A percentile compares a stretch with the other conserved stretches of the same genome.
These are phyloP conservation scores for Drosophila tristis DNA, from an alignment of 1,140 invertebrate species.

Conservation along the genomic window DNA sequence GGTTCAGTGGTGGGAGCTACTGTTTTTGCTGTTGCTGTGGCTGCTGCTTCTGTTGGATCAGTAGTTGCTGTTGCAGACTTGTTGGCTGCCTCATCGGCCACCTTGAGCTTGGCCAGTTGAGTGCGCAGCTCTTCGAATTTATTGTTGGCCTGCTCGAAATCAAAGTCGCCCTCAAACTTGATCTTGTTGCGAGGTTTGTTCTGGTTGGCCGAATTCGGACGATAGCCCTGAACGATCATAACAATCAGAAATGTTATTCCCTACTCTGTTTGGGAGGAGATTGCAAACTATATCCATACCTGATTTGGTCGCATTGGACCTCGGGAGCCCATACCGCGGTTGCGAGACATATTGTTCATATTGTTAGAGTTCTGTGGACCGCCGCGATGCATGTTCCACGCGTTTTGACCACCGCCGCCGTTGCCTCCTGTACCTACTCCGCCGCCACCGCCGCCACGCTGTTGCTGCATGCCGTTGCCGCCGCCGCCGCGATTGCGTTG, in stretches of 20 bases:
- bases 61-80: slow-evolving; percentile 35
- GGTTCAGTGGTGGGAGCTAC: slow-evolving; percentile 81
- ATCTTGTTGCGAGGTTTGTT: slow-evolving; percentile 75
- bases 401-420: slow-evolving; percentile 43
- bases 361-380: slow-evolving; percentile 69
- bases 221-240: slow-evolving; percentile 60
- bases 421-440: slow-evolving; percentile 40
- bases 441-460: slow-evolving; percentile 28
- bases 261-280: neutral
- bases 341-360: slow-evolving; percentile 69
- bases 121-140: slow-evolving; percentile 96
- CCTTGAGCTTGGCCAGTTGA: slow-evolving; percentile 93
- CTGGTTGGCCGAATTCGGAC: slow-evolving; percentile 71
- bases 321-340: slow-evolving; percentile 66
- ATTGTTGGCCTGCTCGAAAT: slow-evolving; percentile 98
- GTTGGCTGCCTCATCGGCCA: slow-evolving; percentile 87
- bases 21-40: slow-evolving; percentile 50
- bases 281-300: slow-evolving; percentile 29
- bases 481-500: slow-evolving; percentile 67
- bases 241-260: neutral
- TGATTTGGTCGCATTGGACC: slow-evolving; percentile 78
- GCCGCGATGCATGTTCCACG: slow-evolving; percentile 81
- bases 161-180: slow-evolving; percentile 73
- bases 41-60: slow-evolving; percentile 18
- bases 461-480: slow-evolving; percentile 57